Base-by-base conservation (phyloP, 2,113 vertebrate genomes). In the Porphyrio hochstetteri region DNA sequence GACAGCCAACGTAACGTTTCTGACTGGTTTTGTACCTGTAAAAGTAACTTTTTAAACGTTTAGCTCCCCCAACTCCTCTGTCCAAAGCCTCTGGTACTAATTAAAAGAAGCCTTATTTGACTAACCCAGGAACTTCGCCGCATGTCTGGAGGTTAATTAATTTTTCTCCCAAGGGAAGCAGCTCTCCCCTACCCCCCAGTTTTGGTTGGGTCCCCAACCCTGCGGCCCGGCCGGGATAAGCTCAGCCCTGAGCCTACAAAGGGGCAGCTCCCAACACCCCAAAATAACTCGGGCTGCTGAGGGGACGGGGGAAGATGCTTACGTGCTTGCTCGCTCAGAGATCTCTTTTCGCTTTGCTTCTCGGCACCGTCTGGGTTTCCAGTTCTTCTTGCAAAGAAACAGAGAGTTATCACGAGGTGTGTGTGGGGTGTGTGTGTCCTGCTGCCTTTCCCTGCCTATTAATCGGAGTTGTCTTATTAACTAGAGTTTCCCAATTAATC, bases 391-490 rank as follows among this genome's bases (percentile, higher is more conserved):
- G 42, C 6, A 27, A 50, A 70, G 40, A 53, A 61, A 44, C 2
- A 8, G n/a, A 42, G 71, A 38, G 3, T 63, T 44, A 36, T 3
- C 23, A 13, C 2, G 7, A 50, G 28, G 5, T 3, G 2, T 7
- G 11, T 4, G 38, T 1, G 38, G 1, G 29, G 16, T 63, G 11
- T 1, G 42, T 44, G 42, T 44, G 44, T 59, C 71, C 33, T 3
- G 1, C 21, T 1, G 7, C 46, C 4, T 74, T 80, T 19, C 5
- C 24, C 14, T 72, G 36, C 19, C 15, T 44, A 28, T 52, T 52
- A 71, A 27, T 16, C 24, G 29, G 27, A 55, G 11, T 48, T 75
- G 21, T 46, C 33, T 2, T 1, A 25, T 31, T 53, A 60, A 71
- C 36, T 23, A 33, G n/a, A 16, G 11, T 31, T 82, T 64, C 21